A percentile compares a stretch with the other conserved stretches of the same genome.
These are phyloP conservation scores for Diadophis punctatus DNA, from an alignment of 2,113 vertebrate genomes.

Conservation along the genomic window DNA sequence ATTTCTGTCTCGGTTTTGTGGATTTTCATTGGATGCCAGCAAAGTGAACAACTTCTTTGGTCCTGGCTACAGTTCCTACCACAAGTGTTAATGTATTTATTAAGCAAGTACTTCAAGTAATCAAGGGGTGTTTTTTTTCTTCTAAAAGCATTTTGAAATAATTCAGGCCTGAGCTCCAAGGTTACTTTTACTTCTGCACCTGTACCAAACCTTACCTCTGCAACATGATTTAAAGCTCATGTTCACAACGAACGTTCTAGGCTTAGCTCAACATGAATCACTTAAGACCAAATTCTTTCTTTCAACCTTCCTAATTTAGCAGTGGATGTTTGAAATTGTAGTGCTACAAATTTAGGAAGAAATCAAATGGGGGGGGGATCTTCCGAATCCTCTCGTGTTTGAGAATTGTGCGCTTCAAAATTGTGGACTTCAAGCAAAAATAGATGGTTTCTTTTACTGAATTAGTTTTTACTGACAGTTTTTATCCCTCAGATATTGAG, in stretches of 20 bases:
- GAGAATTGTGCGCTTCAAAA: not conserved
- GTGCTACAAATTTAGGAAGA: not conserved
- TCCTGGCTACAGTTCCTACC: not conserved
- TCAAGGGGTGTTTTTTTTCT: not conserved
- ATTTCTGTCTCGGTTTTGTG: constrained; percentile 21
- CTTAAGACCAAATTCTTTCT: not conserved
- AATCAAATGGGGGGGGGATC: not conserved
- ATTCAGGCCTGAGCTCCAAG: not conserved
- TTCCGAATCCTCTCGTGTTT: not conserved
- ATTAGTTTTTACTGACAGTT: not conserved
- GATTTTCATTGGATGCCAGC: constrained; percentile 12
- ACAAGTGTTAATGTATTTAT: constrained; percentile 26
- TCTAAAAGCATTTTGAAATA: constrained; percentile 16
- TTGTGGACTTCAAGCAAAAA: not conserved
- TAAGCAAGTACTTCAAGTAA: constrained; percentile 17
- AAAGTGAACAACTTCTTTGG: constrained; percentile 10
- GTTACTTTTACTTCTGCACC: not conserved
- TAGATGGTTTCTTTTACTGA: not conserved
- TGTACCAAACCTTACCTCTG: not conserved
- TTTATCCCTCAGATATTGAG: not conserved
- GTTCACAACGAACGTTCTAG: not conserved
- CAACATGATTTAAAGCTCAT: not conserved
- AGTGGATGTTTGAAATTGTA: not conserved
- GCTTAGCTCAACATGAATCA: not conserved
- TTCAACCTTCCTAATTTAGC: not conserved